phyloP scores from a whole-genome alignment of 2,113 vertebrate species.

The human region GRCh38 chr9:82534501-82535000 shows the following conservation, averaged over 20 bases:
- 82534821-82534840: background rate
- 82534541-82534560: slow-evolving; percentile 73
- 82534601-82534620: slow-evolving; percentile 78
- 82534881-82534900: background rate
- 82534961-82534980: background rate
- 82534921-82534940: background rate
- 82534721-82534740: slow-evolving; percentile 75
- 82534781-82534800: background rate
- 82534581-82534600: slow-evolving; percentile 82
- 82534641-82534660: slow-evolving; percentile 76
- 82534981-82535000: background rate
- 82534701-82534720: slow-evolving; percentile 74
- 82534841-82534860: background rate
- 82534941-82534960: background rate
- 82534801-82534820: background rate
- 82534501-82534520: slow-evolving; percentile 70
- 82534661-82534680: slow-evolving; percentile 80
- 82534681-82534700: slow-evolving; percentile 79
- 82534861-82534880: background rate
- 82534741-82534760: slow-evolving; percentile 54
- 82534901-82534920: background rate
- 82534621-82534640: slow-evolving; percentile 76
- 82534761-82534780: slow-evolving; percentile 62
- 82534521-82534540: slow-evolving; percentile 76
- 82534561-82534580: slow-evolving; percentile 78